phyloP scores from a whole-genome alignment of 1,140 invertebrate genomes.

The Ptiloglossa arizonensis region DNA sequence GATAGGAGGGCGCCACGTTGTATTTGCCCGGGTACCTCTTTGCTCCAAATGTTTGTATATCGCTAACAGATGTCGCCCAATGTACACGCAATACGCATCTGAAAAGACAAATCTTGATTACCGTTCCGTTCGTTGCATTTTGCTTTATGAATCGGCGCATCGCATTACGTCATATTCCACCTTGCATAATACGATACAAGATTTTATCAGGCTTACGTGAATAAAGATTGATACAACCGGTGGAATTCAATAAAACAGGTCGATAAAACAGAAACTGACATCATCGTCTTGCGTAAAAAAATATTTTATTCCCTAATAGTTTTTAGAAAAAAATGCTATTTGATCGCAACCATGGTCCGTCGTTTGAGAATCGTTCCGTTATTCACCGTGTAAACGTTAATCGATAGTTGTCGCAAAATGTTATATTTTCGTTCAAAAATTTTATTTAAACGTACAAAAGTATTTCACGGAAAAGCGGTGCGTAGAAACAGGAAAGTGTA shows the following conservation, averaged over 20 bases:
- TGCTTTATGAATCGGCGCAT: conserved; percentile 24
- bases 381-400: background rate
- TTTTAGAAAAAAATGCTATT: too few relatives aligned
- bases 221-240: conserved; percentile 18
- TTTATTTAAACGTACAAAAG: background rate
- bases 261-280: conserved; percentile 35
- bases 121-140: background rate
- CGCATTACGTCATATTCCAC: background rate
- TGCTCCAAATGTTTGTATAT: too few relatives aligned
- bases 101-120: conserved; percentile 8
- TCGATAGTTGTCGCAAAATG: background rate
- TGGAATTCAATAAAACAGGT: background rate
- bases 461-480: too few relatives aligned
- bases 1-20: background rate
- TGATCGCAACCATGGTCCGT: too few relatives aligned
- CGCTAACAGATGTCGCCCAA: conserved; percentile 12
- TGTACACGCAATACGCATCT: background rate
- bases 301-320: background rate
- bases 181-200: conserved; percentile 9
- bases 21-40: too few relatives aligned
- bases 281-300: background rate
- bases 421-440: background rate
- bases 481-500: conserved; percentile 5
- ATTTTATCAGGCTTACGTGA: conserved; percentile 11
- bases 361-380: background rate